Evolutionary conservation across 2,888 invertebrate species (phyloP).

Genomic region (Frankliniella fusca): DNA sequence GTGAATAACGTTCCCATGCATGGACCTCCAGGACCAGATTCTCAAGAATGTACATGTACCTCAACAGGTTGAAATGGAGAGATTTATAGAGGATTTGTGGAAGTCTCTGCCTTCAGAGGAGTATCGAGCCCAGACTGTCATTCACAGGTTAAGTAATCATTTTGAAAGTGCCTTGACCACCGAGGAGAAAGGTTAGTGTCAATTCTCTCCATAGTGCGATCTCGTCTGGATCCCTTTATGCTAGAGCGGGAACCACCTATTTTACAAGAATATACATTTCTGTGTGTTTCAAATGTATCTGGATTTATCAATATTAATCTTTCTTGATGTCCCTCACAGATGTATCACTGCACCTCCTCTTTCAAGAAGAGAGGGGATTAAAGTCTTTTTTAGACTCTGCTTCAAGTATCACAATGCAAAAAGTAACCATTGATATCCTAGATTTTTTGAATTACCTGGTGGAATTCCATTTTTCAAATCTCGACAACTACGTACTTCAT

Average conservation of each 20-base stretch:
- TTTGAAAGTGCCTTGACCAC: neutral
- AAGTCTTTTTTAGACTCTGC: neutral
- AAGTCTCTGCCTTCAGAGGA: neutral
- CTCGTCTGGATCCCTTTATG: neutral
- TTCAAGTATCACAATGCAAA: neutral
- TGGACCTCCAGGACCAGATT: too few relatives aligned
- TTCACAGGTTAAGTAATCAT: neutral
- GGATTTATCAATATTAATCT: neutral
- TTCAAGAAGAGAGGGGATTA: neutral
- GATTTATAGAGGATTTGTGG: neutral
- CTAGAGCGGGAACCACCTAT: neutral
- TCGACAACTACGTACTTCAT: neutral
- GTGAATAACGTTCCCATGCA: too few relatives aligned
- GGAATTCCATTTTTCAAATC: neutral
- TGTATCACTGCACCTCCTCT: neutral
- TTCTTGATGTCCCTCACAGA: neutral
- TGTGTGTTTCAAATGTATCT: neutral
- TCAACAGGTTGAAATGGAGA: neutral
- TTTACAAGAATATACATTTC: neutral
- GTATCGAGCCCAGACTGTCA: neutral
- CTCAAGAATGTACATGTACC: too few relatives aligned
- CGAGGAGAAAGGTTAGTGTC: neutral
- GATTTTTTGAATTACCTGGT: neutral
- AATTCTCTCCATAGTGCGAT: neutral
- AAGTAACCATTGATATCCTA: neutral